Conservation (phyloP, 2,113 vertebrate genomes). For the Dicaeum eximium region DNA sequence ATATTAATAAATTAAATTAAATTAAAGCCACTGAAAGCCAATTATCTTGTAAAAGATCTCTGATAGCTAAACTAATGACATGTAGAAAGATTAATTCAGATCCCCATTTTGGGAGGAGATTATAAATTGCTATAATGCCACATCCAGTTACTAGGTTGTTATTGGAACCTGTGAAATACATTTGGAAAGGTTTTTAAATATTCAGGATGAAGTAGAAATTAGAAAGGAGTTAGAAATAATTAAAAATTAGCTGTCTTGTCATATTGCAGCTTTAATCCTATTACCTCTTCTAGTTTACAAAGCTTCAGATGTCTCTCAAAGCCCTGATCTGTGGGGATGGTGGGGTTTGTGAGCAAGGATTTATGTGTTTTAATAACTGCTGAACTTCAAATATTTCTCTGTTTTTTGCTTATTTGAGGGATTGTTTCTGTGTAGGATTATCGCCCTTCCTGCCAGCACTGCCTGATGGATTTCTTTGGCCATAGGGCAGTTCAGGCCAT, state of each 20-base stretch:
- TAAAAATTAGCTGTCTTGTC: conserved; percentile 39
- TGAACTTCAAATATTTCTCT: neutral
- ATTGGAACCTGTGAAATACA: conserved; percentile 45
- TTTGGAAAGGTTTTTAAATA: conserved; percentile 55
- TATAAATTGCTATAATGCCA: conserved; percentile 58
- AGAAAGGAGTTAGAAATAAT: conserved; percentile 45
- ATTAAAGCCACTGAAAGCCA: conserved; percentile 54
- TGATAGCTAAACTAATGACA: conserved; percentile 61
- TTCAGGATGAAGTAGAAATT: conserved; percentile 40
- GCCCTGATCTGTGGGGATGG: neutral
- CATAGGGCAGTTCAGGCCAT: neutral
- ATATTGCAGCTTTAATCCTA: conserved; percentile 12
- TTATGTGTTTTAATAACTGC: neutral
- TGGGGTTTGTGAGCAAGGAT: neutral
- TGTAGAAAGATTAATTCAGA: conserved; percentile 64
- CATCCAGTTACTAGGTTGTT: conserved; percentile 44
- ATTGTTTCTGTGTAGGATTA: neutral
- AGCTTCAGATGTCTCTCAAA: neutral
- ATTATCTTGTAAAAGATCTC: conserved; percentile 60
- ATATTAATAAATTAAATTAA: conserved; percentile 66
- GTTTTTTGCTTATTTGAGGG: neutral
- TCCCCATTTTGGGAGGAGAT: conserved; percentile 37
- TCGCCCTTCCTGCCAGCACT: fast-evolving
- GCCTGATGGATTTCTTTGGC: neutral
- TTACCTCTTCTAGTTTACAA: conserved; percentile 25